Conservation (phyloP, 1,140 invertebrate genomes). For the Drosophila orena region DNA sequence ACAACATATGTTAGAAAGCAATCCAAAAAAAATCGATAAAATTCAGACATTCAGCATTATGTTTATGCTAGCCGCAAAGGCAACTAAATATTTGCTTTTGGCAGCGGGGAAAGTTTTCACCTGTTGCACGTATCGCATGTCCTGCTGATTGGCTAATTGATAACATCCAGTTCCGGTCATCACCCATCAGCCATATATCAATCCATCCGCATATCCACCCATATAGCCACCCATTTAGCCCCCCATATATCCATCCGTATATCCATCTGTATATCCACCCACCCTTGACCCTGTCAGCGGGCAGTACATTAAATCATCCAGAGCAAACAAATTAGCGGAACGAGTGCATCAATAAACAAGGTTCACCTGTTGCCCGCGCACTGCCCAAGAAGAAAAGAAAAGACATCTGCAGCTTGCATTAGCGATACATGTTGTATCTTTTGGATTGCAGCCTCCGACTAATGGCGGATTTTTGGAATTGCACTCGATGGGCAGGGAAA, state of each 20-base stretch:
- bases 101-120: conserved; percentile 3
- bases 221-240: not conserved
- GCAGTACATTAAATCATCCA: conserved; percentile 49
- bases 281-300: conserved; percentile 39
- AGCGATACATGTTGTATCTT: conserved; percentile 16
- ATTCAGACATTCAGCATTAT: conserved; percentile 17
- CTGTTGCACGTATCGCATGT: conserved; percentile 40
- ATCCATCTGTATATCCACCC: not conserved
- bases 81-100: conserved; percentile 18
- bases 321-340: conserved; percentile 47
- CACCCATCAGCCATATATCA: not conserved
- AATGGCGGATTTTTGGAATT: conserved; percentile 56
- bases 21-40: conserved; percentile 55
- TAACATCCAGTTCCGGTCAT: conserved; percentile 18
- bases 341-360: conserved; percentile 49
- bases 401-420: conserved; percentile 29
- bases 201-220: not conserved
- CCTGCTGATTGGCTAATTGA: conserved; percentile 37
- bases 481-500: conserved; percentile 33
- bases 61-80: conserved; percentile 22
- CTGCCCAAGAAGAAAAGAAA: not conserved
- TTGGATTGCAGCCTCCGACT: conserved; percentile 35
- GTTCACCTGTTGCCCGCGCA: conserved; percentile 55
- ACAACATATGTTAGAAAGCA: conserved; percentile 49
- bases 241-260: not conserved